Evolutionary conservation across 2,113 vertebrate species (phyloP).

Genomic region (Percina caprodes): DNA sequence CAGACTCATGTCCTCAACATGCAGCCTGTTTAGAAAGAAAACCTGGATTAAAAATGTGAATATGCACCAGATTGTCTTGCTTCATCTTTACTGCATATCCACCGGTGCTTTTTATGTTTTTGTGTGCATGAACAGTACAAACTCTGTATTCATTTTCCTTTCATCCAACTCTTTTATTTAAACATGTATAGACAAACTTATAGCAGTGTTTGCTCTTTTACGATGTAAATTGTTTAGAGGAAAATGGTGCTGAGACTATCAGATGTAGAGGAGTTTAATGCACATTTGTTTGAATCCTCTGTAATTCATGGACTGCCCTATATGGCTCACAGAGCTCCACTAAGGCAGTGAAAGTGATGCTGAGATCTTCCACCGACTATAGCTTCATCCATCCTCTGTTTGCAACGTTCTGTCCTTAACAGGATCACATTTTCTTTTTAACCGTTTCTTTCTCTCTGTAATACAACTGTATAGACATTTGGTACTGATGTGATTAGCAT

Average conservation of each 20-base stretch:
- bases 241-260: neutral
- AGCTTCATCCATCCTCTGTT: conserved; percentile 8
- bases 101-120: conserved; percentile 19
- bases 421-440: neutral
- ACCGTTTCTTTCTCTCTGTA: neutral
- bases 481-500: conserved; percentile 39
- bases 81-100: conserved; percentile 30
- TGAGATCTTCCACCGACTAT: conserved; percentile 12
- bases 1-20: conserved; percentile 11
- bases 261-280: conserved; percentile 19
- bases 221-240: conserved; percentile 3
- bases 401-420: neutral
- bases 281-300: conserved; percentile 6
- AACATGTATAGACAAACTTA: neutral
- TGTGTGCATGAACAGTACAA: neutral
- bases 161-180: conserved; percentile 15
- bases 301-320: neutral
- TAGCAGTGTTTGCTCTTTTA: neutral
- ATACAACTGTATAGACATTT: neutral
- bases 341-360: neutral
- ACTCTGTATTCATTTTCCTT: neutral
- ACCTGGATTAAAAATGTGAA: conserved; percentile 47
- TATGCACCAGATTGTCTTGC: conserved; percentile 41
- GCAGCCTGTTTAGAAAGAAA: conserved; percentile 31
- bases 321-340: neutral